Percentiles rank a stretch among this genome's conserved stretches.
phyloP scores from a whole-genome alignment of 2,888 invertebrate genomes.

The Drosophila borealis region DNA sequence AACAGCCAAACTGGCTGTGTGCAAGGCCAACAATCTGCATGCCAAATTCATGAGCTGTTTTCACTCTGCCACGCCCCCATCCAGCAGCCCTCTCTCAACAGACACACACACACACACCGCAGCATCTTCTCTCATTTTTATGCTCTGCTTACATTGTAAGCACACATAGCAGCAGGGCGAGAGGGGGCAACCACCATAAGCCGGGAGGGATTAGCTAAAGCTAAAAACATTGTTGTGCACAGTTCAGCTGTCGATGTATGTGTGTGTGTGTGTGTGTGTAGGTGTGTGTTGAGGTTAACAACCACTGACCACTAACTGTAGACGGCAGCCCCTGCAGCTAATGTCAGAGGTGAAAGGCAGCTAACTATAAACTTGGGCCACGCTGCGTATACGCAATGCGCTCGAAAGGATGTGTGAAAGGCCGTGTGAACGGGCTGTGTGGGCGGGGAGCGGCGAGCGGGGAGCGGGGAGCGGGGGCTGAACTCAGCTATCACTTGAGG shows the following conservation, averaged over 20 bases:
- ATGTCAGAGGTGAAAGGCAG: conserved; percentile 45
- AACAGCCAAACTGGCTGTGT: conserved; percentile 40
- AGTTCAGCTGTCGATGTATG: conserved; percentile 1
- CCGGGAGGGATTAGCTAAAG: conserved; percentile 25
- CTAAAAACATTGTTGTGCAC: conserved; percentile 50
- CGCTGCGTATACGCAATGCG: conserved; percentile 46
- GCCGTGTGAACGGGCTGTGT: not conserved
- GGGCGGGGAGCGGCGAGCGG: not conserved
- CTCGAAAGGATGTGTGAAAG: not conserved
- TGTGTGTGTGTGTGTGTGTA: conserved; percentile 26
- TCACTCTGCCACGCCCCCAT: conserved; percentile 25
- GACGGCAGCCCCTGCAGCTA: conserved; percentile 38
- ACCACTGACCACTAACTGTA: conserved; percentile 52
- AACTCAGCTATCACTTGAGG: not conserved
- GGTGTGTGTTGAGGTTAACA: conserved; percentile 23
- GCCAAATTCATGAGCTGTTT: conserved; percentile 43
- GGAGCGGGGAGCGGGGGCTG: too few species aligned
- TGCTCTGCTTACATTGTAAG: conserved; percentile 40
- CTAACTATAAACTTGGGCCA: conserved; percentile 28
- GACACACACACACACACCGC: conserved; percentile 3
- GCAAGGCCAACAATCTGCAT: conserved; percentile 67
- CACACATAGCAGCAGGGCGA: conserved; percentile 13
- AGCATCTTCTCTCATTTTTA: conserved; percentile 36
- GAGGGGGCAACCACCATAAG: not conserved
- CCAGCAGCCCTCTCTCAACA: not conserved